These are phyloP conservation scores for Lysandra bellargus DNA, from an alignment of 2,888 invertebrate species.

Conservation along the genomic window DNA sequence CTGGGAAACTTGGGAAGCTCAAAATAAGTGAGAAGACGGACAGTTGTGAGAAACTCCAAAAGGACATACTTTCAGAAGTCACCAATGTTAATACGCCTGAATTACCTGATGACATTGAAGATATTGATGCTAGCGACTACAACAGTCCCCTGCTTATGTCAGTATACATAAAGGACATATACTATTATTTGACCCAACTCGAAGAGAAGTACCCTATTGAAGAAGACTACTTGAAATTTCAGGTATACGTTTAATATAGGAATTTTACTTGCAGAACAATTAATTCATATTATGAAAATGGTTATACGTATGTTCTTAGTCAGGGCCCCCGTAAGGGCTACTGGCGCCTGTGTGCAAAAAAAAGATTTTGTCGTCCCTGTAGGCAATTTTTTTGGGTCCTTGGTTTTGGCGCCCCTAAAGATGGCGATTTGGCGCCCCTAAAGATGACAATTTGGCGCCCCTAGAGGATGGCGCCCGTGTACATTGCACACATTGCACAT, in stretches of 20 bases:
- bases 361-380: too few species aligned
- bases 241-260: conserved; percentile 54
- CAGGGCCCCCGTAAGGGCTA: too few species aligned
- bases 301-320: neutral
- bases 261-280: neutral
- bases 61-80: conserved; percentile 36
- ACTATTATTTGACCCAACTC: conserved; percentile 87
- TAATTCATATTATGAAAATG: neutral
- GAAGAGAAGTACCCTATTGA: conserved; percentile 86
- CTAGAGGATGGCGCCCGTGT: too few species aligned
- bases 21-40: conserved; percentile 51
- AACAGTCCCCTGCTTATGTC: conserved; percentile 89
- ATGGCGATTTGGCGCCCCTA: too few species aligned
- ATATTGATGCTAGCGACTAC: conserved; percentile 88
- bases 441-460: too few species aligned
- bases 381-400: too few species aligned
- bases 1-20: conserved; percentile 62
- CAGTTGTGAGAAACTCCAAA: conserved; percentile 40
- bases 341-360: too few species aligned
- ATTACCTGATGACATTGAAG: conserved; percentile 77
- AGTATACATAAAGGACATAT: conserved; percentile 94
- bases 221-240: conserved; percentile 83
- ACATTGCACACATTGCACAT: too few species aligned
- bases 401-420: too few species aligned
- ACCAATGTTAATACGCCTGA: conserved; percentile 42